Base-by-base conservation (phyloP, 2,888 invertebrate genomes). In the Eupithecia insigniata region DNA sequence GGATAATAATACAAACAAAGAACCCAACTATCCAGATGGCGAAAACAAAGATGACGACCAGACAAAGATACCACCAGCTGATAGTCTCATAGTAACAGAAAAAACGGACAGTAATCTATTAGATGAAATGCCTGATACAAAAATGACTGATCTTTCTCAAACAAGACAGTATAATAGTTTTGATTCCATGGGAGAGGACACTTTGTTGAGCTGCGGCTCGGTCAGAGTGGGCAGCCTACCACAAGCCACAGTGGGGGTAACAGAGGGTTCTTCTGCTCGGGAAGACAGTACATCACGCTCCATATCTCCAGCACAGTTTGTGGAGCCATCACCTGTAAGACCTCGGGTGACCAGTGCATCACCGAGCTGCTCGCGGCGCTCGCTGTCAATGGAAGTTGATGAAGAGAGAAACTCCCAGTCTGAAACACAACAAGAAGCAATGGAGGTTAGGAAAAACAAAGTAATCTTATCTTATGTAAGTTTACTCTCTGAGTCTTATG, bases 81-180 rank as follows among this genome's bases (percentile, higher is more conserved):
- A 92, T 82, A 90, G 91, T 34, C 86, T 94, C 80, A 94, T 94
- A 82, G 94, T 94, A 30, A 94, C 93, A 75, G 94, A 94, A 83
- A 94, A 94, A 80, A 82, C 93, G 76, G 92, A 92, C 73, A 92
- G 86, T 82, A 94, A 89, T 84, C 86, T 94, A 74, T 79, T 94
- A 77, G 94, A 94, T 84, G 94, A 94, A 85, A 93, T 94, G 87
- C 90, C 94, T 65, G 94, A 94, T 81, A 93, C 94, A 32, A 94
- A 94, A 87, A 94, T 94, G 93, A 91, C 93, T 84, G 93, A 94
- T 82, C 83, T 94, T 74, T 91, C 94, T 76, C 93, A 94, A 81
- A 93, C 91, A 30, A 90, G 92, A 84, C 93, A 93, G 79, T 94
- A 92, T 78, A 93, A 90, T 79, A 94, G 94, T 80, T 93, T 93